phyloP scores from a whole-genome alignment of 2,113 vertebrate genomes.

The Turnix velox region DNA sequence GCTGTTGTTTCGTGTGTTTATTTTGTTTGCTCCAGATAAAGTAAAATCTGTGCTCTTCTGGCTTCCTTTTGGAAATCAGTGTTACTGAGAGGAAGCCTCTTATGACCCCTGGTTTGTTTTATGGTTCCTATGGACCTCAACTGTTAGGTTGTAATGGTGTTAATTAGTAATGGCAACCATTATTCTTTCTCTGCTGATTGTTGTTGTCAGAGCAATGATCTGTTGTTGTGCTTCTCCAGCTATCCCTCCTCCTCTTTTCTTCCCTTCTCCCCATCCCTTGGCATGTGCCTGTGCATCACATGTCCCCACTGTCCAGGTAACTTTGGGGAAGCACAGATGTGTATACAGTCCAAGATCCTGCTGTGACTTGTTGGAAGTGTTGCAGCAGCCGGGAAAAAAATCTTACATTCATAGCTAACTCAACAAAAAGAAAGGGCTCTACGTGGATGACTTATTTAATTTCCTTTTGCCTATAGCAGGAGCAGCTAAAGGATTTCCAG shows the following conservation, averaged over 20 bases:
- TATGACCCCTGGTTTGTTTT: not conserved
- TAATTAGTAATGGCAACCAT: not conserved
- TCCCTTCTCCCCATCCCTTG: not conserved
- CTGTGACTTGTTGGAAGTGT: not conserved
- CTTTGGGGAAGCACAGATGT: not conserved
- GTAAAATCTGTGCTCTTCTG: not conserved
- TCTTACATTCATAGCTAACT: not conserved
- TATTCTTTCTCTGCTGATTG: not conserved
- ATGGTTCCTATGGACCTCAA: not conserved
- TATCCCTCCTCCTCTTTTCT: not conserved
- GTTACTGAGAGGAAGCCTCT: not conserved
- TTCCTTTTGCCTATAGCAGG: not conserved
- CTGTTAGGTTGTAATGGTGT: not conserved
- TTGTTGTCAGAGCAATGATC: not conserved
- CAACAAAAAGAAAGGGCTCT: not conserved
- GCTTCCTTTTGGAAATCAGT: not conserved
- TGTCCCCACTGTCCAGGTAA: not conserved
- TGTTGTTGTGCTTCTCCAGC: not conserved
- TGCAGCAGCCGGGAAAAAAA: not conserved
- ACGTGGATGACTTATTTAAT: not conserved
- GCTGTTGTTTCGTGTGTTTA: not conserved
- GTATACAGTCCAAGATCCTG: not conserved
- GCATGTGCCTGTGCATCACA: not conserved
- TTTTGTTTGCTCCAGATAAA: slow-evolving; percentile 1
- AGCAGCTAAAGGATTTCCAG: not conserved